These are phyloP conservation scores for Drosophila burlai DNA, from an alignment of 1,140 invertebrate species.

Conservation along the genomic window DNA sequence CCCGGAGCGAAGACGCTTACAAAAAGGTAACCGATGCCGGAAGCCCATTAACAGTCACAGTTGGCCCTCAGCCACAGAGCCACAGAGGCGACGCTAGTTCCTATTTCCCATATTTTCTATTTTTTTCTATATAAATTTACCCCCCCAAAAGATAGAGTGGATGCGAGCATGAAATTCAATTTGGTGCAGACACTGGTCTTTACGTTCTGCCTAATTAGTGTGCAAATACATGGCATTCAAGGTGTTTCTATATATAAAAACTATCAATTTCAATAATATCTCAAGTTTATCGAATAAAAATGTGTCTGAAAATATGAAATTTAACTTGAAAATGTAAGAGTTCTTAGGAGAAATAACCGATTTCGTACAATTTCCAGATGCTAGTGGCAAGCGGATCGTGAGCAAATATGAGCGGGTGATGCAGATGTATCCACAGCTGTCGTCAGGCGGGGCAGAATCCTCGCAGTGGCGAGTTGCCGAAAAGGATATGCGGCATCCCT, in stretches of 20 bases:
- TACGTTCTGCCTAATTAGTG: slow-evolving; percentile 57
- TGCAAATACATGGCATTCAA: slow-evolving; percentile 72
- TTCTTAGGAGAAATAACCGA: not conserved
- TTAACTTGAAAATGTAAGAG: not conserved
- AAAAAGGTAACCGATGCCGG: slow-evolving; percentile 67
- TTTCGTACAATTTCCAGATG: slow-evolving; percentile 31
- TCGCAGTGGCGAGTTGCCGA: slow-evolving; percentile 69
- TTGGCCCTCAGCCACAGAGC: slow-evolving; percentile 38
- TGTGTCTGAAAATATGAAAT: not conserved
- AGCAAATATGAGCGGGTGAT: slow-evolving; percentile 73
- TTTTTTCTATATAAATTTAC: not conserved
- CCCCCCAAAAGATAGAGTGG: not conserved
- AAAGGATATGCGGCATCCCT: slow-evolving; percentile 70
- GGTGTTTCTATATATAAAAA: slow-evolving; percentile 23
- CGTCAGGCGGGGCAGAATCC: slow-evolving; percentile 46
- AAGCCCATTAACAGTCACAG: slow-evolving; percentile 59
- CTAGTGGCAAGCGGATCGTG: slow-evolving; percentile 65
- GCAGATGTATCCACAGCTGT: slow-evolving; percentile 68
- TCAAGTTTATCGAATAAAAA: not conserved
- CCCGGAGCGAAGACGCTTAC: slow-evolving; percentile 45
- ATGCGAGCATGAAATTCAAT: slow-evolving; percentile 49
- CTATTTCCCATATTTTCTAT: not conserved
- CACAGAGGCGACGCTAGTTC: slow-evolving; percentile 22
- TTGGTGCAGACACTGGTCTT: slow-evolving; percentile 47
- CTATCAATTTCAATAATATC: not conserved